phyloP scores from a whole-genome alignment of 2,888 invertebrate species.

The Keiferia lycopersicella region DNA sequence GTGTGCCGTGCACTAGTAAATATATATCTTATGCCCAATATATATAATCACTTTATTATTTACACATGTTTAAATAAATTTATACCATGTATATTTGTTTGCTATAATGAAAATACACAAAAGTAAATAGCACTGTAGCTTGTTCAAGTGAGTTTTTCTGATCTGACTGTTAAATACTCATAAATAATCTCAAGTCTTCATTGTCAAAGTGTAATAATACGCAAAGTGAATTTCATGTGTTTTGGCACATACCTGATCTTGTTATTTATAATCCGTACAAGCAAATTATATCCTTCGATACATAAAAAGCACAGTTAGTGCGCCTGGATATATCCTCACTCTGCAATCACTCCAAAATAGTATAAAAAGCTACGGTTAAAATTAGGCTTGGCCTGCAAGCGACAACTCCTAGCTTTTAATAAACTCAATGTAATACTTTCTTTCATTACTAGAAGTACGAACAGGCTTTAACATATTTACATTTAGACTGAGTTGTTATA shows the following conservation, averaged over 20 bases:
- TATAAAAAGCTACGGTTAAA: neutral
- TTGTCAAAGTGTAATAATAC: neutral
- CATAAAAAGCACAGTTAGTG: constrained; percentile 34
- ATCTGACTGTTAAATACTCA: neutral
- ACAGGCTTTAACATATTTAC: neutral
- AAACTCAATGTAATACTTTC: neutral
- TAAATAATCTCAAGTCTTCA: constrained; percentile 10
- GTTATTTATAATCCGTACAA: constrained; percentile 24
- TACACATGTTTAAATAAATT: neutral
- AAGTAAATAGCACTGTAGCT: neutral
- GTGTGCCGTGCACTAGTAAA: constrained; percentile 27
- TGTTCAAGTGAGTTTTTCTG: neutral
- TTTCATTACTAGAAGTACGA: neutral
- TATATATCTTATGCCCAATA: constrained; percentile 6
- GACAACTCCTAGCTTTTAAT: neutral
- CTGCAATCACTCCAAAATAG: neutral
- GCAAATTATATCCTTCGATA: constrained; percentile 29
- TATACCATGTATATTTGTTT: neutral
- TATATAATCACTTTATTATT: neutral
- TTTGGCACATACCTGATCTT: constrained; percentile 52
- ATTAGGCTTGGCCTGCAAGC: neutral
- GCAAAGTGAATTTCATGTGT: neutral
- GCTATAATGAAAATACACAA: neutral
- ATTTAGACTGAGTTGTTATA: neutral
- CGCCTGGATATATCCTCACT: constrained; percentile 17